These are phyloP conservation scores for Brenthis hecate DNA, from an alignment of 2,888 invertebrate genomes.

Conservation along the genomic window DNA sequence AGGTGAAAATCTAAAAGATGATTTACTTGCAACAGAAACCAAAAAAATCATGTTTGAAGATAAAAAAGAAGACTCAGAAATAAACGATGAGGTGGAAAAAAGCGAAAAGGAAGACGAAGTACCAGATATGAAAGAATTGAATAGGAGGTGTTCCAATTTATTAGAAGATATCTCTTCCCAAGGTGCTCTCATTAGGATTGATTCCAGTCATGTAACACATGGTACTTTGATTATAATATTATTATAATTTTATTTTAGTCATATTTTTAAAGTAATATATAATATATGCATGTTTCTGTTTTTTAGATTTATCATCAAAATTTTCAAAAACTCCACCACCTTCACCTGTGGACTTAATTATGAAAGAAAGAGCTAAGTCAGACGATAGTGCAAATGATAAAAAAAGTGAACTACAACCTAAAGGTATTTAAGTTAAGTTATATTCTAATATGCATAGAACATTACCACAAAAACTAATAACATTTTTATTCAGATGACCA, in stretches of 20 bases:
- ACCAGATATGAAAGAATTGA: slow-evolving; percentile 75
- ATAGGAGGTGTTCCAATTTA: slow-evolving; percentile 77
- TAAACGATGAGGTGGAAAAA: slow-evolving; percentile 41
- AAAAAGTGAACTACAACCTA: slow-evolving; percentile 72
- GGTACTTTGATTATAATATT: slow-evolving; percentile 53
- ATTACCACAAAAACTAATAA: too few relatives aligned
- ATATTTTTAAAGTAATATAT: background rate
- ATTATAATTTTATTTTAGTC: background rate
- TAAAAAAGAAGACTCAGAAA: slow-evolving; percentile 39
- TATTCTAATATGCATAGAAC: background rate
- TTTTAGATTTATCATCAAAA: slow-evolving; percentile 84
- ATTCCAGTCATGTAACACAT: slow-evolving; percentile 74
- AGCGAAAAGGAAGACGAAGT: slow-evolving; percentile 53
- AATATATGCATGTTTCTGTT: slow-evolving; percentile 7
- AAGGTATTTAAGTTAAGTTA: slow-evolving; percentile 55
- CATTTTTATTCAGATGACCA: background rate
- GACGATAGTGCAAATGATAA: slow-evolving; percentile 66
- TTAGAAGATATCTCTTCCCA: slow-evolving; percentile 76
- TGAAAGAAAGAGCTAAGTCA: slow-evolving; percentile 76
- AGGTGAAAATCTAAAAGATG: slow-evolving; percentile 43
- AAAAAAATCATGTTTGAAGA: slow-evolving; percentile 40
- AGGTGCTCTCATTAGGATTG: slow-evolving; percentile 75
- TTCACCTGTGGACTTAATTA: slow-evolving; percentile 85
- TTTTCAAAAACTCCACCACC: slow-evolving; percentile 87
- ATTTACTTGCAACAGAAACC: slow-evolving; percentile 41